phyloP scores from a whole-genome alignment of 2,113 vertebrate species.

The Chitala chitala region DNA sequence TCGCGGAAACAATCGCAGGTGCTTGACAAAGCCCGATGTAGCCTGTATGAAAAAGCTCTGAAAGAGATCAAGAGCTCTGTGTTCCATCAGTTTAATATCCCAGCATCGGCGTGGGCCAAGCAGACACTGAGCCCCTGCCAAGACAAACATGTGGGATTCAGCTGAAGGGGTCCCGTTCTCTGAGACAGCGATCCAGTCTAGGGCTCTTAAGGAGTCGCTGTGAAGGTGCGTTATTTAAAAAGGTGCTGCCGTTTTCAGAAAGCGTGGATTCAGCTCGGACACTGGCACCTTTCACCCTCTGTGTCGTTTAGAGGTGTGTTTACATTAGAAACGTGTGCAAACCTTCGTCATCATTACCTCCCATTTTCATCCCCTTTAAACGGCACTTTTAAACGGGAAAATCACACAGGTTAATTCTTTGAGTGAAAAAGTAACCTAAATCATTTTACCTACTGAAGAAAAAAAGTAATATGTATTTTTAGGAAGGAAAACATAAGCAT shows the following conservation, averaged over 20 bases:
- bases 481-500: no score
- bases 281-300: slow-evolving; percentile 86
- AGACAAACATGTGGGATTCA: slow-evolving; percentile 83
- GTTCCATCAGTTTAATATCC: slow-evolving; percentile 81
- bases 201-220: slow-evolving; percentile 80
- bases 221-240: slow-evolving; percentile 72
- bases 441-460: no score
- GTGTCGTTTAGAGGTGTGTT: slow-evolving; percentile 86
- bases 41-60: slow-evolving; percentile 60
- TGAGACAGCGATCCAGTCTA: slow-evolving; percentile 82
- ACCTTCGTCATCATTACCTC: slow-evolving; percentile 89
- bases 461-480: no score
- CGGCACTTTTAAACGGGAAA: no score
- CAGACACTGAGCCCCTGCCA: slow-evolving; percentile 81
- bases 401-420: no score
- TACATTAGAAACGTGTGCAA: slow-evolving; percentile 69
- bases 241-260: slow-evolving; percentile 67
- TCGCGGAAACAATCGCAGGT: slow-evolving; percentile 78
- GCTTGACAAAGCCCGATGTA: slow-evolving; percentile 52
- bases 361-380: slow-evolving; percentile 63
- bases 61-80: slow-evolving; percentile 81
- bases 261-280: slow-evolving; percentile 69
- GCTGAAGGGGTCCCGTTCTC: slow-evolving; percentile 70
- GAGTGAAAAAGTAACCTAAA: no score
- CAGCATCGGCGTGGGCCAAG: slow-evolving; percentile 68